These are phyloP conservation scores for Drosophila prosaltans DNA, from an alignment of 1,140 invertebrate species.

Conservation along the genomic window DNA sequence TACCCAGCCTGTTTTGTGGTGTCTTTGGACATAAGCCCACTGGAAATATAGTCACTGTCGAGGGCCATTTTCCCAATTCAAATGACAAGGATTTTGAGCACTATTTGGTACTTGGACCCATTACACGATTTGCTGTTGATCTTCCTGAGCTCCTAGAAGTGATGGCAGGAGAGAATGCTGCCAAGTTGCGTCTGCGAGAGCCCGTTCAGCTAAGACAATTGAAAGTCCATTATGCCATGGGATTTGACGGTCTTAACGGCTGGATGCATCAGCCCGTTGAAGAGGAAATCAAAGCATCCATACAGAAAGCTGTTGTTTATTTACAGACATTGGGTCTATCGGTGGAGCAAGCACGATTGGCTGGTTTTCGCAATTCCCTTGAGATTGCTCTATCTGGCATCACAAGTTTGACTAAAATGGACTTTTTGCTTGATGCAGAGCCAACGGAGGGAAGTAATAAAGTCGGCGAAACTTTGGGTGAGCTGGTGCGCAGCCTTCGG, in stretches of 20 bases:
- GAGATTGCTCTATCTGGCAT: constrained; percentile 59
- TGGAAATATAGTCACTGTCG: constrained; percentile 84
- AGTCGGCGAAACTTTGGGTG: constrained; percentile 25
- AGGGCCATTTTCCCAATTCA: constrained; percentile 85
- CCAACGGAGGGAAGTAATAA: background rate
- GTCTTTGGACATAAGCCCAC: constrained; percentile 95
- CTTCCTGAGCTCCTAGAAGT: constrained; percentile 87
- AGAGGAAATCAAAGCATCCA: constrained; percentile 43
- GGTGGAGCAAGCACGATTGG: constrained; percentile 36
- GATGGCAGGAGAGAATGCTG: constrained; percentile 84
- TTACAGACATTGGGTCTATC: constrained; percentile 44
- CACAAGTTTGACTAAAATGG: constrained; percentile 40
- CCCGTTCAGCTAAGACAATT: constrained; percentile 86
- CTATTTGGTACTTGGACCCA: constrained; percentile 89
- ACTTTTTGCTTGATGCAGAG: constrained; percentile 36
- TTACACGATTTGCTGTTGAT: constrained; percentile 91
- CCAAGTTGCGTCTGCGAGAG: constrained; percentile 80
- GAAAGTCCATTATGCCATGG: constrained; percentile 82
- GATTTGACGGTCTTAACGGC: constrained; percentile 67
- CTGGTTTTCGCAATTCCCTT: constrained; percentile 53
- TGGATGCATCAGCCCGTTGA: constrained; percentile 51
- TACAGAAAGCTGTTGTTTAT: constrained; percentile 50
- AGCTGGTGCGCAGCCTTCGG: constrained; percentile 38
- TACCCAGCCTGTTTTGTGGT: constrained; percentile 93
- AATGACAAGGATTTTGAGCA: constrained; percentile 83